phyloP scores from a whole-genome alignment of 1,140 invertebrate species.

The Pseudomyrmex pallidus region DNA sequence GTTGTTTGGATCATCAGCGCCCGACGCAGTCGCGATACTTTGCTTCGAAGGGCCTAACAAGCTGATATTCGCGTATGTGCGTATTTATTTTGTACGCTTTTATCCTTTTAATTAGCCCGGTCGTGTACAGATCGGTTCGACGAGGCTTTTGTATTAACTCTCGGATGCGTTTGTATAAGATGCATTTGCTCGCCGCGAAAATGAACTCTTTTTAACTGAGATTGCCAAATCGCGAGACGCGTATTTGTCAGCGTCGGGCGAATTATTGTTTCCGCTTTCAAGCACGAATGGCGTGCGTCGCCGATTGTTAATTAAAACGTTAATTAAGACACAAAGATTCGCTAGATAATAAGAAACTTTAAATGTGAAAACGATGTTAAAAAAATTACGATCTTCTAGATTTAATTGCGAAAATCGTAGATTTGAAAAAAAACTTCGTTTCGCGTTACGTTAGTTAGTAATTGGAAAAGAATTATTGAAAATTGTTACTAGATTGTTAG shows the following conservation, averaged over 20 bases:
- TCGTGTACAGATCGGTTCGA: background rate
- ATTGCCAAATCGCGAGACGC: background rate
- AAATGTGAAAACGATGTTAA: background rate
- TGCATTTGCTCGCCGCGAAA: background rate
- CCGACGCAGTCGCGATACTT: slow-evolving; percentile 45
- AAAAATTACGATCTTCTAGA: slow-evolving; percentile 12
- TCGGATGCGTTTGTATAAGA: slow-evolving; percentile 34
- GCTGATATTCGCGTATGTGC: slow-evolving; percentile 52
- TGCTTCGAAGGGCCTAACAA: slow-evolving; percentile 71
- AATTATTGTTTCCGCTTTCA: slow-evolving; percentile 2
- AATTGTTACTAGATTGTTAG: slow-evolving; percentile 34
- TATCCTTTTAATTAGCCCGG: slow-evolving; percentile 16
- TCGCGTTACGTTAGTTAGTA: slow-evolving; percentile 1
- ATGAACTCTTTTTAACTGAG: background rate
- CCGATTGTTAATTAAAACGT: background rate
- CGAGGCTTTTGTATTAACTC: slow-evolving; percentile 36
- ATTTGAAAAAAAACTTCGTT: slow-evolving; percentile 25
- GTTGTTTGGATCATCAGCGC: slow-evolving; percentile 1
- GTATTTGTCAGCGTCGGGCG: background rate
- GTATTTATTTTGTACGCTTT: slow-evolving; percentile 54
- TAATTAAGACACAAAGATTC: background rate
- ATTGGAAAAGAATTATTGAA: slow-evolving; percentile 32
- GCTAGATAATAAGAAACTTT: background rate
- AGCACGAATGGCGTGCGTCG: background rate
- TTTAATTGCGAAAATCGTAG: slow-evolving; percentile 20